phyloP scores from a whole-genome alignment of 1,140 invertebrate genomes.

The Apis florea region DNA sequence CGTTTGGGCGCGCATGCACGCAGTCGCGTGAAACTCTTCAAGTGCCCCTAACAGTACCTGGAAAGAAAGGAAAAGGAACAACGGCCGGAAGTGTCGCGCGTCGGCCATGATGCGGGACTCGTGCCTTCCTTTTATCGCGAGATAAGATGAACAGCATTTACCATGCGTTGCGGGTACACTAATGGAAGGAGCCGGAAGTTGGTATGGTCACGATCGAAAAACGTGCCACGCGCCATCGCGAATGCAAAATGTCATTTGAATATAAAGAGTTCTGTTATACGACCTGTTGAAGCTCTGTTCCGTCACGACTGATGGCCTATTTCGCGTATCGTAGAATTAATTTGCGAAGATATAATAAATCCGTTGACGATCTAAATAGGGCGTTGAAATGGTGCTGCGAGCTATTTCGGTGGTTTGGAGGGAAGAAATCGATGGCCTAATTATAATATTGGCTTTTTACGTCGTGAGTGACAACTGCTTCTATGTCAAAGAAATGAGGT shows the following conservation, averaged over 20 bases:
- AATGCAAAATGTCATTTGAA: slow-evolving; percentile 24
- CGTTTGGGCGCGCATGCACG: not conserved
- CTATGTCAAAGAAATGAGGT: not conserved
- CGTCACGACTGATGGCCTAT: not conserved
- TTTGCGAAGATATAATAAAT: not conserved
- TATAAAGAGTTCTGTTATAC: not conserved
- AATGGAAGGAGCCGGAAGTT: slow-evolving; percentile 47
- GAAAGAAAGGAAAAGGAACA: slow-evolving; percentile 25
- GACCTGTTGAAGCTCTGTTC: not conserved
- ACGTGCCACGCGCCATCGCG: slow-evolving; percentile 18
- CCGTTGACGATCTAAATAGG: not conserved
- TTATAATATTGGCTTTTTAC: not conserved
- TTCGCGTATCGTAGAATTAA: not conserved
- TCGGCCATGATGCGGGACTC: slow-evolving; percentile 54
- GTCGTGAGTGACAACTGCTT: too few species aligned
- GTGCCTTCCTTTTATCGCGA: slow-evolving; percentile 61
- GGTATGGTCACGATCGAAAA: slow-evolving; percentile 31
- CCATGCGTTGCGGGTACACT: slow-evolving; percentile 39
- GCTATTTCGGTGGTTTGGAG: not conserved
- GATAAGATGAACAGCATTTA: slow-evolving; percentile 55
- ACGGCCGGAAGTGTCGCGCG: slow-evolving; percentile 61
- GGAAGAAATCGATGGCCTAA: not conserved
- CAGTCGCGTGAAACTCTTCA: slow-evolving; percentile 15
- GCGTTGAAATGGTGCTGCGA: not conserved
- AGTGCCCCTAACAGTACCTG: slow-evolving; percentile 26